These are phyloP conservation scores for Cossypha heuglini DNA, from an alignment of 2,797 vertebrate species.

Conservation along the genomic window DNA sequence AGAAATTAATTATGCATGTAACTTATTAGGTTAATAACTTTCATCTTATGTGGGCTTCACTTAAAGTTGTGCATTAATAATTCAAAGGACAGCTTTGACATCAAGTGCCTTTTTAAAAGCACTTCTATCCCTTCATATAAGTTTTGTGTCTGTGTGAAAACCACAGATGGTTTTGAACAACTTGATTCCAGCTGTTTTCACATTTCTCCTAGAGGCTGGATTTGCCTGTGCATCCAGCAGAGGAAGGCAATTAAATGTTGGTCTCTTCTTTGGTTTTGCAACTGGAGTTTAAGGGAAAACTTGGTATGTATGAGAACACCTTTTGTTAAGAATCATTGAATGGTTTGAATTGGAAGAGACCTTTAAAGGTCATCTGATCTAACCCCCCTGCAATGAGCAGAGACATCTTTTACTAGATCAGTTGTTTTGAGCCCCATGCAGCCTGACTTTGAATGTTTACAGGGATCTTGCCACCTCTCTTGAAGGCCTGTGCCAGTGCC, in stretches of 20 bases:
- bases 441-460: background rate
- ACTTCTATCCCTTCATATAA: background rate
- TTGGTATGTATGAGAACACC: background rate
- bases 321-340: background rate
- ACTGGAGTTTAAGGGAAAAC: background rate
- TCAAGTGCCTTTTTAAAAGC: background rate
- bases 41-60: background rate
- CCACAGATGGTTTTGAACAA: background rate
- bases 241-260: background rate
- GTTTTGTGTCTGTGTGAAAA: background rate
- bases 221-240: background rate
- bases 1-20: conserved; percentile 56
- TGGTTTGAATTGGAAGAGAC: background rate
- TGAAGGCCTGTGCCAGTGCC: background rate
- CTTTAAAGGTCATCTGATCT: background rate
- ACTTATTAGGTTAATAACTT: conserved; percentile 47
- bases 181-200: background rate
- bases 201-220: background rate
- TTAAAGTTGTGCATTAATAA: conserved; percentile 21
- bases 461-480: background rate
- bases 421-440: background rate
- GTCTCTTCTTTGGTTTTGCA: background rate
- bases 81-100: conserved; percentile 14
- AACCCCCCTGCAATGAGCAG: background rate
- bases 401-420: background rate